Evolutionary conservation across 2,797 vertebrate species (phyloP), one percentile per base, ranked within the genome.

Genomic region (Argya squamiceps): DNA sequence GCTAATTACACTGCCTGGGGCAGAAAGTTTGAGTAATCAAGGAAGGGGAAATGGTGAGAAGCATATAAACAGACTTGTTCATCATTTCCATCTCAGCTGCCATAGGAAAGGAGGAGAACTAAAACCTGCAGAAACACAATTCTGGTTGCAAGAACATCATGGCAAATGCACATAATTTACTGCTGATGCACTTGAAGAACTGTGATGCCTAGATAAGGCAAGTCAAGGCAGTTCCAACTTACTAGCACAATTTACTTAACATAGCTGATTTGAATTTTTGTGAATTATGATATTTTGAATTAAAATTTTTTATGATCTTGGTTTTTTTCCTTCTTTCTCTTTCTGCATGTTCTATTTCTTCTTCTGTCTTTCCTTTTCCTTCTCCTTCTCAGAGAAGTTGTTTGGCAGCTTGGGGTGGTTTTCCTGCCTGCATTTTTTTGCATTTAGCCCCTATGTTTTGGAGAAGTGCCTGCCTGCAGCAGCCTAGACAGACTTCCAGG

Each of bases 181-280:
- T 94, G 71, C 44, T 84, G 92, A 89, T 78, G 65, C 58, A 78
- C 79, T 92, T 79, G 88, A 92, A 76, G 50, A 94, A 65, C 50
- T 70, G 30, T 58, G 77, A 59, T 93, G 88, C 78, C 74, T 93
- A 82, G 93, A 95, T 94, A 91, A 95, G 79, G 71, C 60, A 56
- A 65, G 55, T 63, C 88, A 92, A 92, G 47, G 81, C 85, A 88
- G 30, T 84, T 95, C 94, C 95, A 86, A 89, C 49, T 93, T 91
- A 83, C n/a, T 69, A 43, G 55, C 65, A 34, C 56, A 83, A 74
- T 67, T 92, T 94, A 82, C 77, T 94, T 89, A 95, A 95, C 32
- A 46, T 24, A 56, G 22, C 26, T 65, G 36, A 47, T 80, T 34
- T 71, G 24, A 62, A 58, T 69, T 62, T 63, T 74, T 39, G 43